phyloP scores from a whole-genome alignment of 2,797 vertebrate species.

The Sardinella longiceps region DNA sequence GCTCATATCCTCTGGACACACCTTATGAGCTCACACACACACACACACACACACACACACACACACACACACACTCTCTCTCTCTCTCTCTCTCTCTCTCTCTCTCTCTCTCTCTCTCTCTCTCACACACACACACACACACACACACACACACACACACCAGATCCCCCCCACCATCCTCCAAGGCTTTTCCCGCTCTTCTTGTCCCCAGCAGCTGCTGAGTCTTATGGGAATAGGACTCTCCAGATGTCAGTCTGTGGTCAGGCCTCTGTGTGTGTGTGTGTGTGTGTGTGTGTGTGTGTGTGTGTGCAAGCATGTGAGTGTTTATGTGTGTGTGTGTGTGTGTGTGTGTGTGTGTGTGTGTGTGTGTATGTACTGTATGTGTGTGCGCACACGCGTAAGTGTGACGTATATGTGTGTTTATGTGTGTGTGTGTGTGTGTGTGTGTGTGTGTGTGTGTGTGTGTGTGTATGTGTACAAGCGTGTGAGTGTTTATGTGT shows the following conservation, averaged over 20 bases:
- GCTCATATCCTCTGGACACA: background rate
- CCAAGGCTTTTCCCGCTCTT: background rate
- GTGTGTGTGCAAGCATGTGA: too few relatives aligned
- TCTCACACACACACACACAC: background rate
- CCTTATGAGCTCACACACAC: background rate
- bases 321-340: too few relatives aligned
- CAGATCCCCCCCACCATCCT: background rate
- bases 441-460: too few relatives aligned
- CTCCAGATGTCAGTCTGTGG: background rate
- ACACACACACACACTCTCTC: background rate
- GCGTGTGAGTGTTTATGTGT: too few relatives aligned
- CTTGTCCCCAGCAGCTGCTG: background rate
- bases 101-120: background rate
- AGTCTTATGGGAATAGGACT: background rate
- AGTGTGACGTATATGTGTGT: too few relatives aligned
- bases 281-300: background rate
- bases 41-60: background rate
- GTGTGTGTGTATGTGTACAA: too few relatives aligned
- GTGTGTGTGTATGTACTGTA: too few relatives aligned
- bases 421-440: too few relatives aligned
- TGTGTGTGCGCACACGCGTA: too few relatives aligned
- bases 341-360: too few relatives aligned
- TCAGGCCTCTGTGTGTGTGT: background rate
- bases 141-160: background rate
- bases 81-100: background rate